Evolutionary conservation across 1,140 invertebrate species (phyloP).

Genomic region (Hyphantria cunea): DNA sequence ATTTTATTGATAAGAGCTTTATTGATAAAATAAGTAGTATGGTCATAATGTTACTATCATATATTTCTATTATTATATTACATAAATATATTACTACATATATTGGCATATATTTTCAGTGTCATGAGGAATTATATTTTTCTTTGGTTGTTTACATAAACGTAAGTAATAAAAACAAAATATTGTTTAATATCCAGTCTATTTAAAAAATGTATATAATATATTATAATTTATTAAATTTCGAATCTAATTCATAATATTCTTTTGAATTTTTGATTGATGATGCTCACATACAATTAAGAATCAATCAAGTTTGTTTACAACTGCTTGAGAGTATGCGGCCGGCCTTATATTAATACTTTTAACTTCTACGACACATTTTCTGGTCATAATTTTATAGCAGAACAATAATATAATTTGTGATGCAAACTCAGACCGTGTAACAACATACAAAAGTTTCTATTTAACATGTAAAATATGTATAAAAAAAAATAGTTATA

Average conservation of each 20-base stretch:
- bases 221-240: constrained; percentile 7
- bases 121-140: neutral
- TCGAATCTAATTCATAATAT: constrained; percentile 2
- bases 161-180: constrained; percentile 4
- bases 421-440: too few relatives aligned
- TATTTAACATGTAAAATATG: too few relatives aligned
- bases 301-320: neutral
- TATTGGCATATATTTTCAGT: neutral
- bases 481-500: too few relatives aligned
- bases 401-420: too few relatives aligned
- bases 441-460: too few relatives aligned
- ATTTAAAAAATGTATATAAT: constrained; percentile 28
- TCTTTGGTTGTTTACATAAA: too few relatives aligned
- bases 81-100: too few relatives aligned
- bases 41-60: neutral
- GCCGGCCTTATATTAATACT: constrained; percentile 17
- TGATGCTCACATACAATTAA: constrained; percentile 9
- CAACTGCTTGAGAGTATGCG: neutral
- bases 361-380: constrained; percentile 10
- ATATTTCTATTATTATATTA: too few relatives aligned
- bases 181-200: constrained; percentile 22
- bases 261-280: neutral
- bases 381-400: constrained; percentile 1
- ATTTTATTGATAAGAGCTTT: too few relatives aligned
- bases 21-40: too few relatives aligned